Base-by-base conservation (phyloP, 1,140 invertebrate species). In the Meloidogyne exigua region DNA sequence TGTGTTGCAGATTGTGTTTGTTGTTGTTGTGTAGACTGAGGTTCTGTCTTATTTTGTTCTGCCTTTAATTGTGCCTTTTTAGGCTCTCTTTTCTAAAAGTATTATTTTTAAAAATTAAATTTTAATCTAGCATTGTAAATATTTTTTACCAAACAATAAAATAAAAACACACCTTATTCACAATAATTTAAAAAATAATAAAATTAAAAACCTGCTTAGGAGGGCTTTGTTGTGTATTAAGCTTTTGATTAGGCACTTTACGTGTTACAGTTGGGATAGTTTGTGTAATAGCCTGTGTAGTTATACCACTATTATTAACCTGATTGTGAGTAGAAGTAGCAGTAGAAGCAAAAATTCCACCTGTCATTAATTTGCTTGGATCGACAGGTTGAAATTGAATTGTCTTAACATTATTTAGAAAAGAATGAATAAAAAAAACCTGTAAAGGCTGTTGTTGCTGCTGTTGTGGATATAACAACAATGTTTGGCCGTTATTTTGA, bases 1-100 rank as follows among this genome's bases (percentile, higher is more conserved):
- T 77, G 79, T 65, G 80, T n/a, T 70, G 76, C 18, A 5, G 78
- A 42, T 80, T 75, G 25, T 80, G 72, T 15, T 39, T 39, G 49
- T n/a, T 57, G 49, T 57, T 71, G 69, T 32, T 15, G 21, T 28
- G 36, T 71, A 1, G 15, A 28, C 18, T 23, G 68, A 25, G 3
- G 39, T n/a, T 28, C 44, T 21, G 21, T 23, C 42, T 21, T 62
- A 72, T n/a, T 39, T 10, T 9, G 36, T 39, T 39, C 36, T 10
- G 49, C 0, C n/a, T n/a, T 57, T 18, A 57, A 7, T 57, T 18
- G 49, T 57, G 49, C 1, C 49, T 57, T 57, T 9, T 57, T 57
- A 57, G 49, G 49, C 1, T 57, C 49, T 57, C 49, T 57, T n/a
- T 57, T 57, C 49, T 57, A 44, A 44, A 57, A n/a, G 18, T 32